phyloP scores from a whole-genome alignment of 2,797 vertebrate species.

The Sternarchorhynchus goeldii region DNA sequence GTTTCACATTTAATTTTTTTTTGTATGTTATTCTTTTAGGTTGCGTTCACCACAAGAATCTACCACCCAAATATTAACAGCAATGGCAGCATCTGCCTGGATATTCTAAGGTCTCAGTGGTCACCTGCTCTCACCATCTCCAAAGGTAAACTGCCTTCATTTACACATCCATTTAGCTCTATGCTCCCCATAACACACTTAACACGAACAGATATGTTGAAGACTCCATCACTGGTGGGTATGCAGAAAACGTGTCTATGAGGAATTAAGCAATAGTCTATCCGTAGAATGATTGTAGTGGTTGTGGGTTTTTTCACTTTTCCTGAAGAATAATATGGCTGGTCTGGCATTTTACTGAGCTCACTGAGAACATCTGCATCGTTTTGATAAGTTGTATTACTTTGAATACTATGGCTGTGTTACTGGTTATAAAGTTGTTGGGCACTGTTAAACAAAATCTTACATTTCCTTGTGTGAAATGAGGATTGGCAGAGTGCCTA shows the following conservation, averaged over 20 bases:
- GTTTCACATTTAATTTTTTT: not conserved
- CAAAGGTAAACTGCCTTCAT: conserved; percentile 74
- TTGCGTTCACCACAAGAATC: conserved; percentile 84
- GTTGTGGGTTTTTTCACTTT: not conserved
- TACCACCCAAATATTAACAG: conserved; percentile 74
- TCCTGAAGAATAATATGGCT: not conserved
- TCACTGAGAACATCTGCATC: not conserved
- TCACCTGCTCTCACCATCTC: conserved; percentile 85
- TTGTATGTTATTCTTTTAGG: conserved; percentile 63
- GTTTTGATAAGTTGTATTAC: not conserved
- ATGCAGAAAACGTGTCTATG: not conserved
- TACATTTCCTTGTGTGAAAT: conserved; percentile 3
- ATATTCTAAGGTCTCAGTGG: conserved; percentile 82
- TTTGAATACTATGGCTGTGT: too few species aligned
- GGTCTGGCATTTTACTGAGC: not conserved
- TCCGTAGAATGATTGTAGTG: not conserved
- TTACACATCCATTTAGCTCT: too few species aligned
- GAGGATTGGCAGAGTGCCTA: not conserved
- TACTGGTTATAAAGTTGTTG: not conserved
- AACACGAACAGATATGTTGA: not conserved
- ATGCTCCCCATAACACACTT: too few species aligned
- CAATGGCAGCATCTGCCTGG: conserved; percentile 72
- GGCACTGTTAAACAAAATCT: too few species aligned
- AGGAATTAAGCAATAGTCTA: not conserved
- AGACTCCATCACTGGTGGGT: not conserved